Conservation (phyloP, 2,888 invertebrate species). For the Agrotis clavis region DNA sequence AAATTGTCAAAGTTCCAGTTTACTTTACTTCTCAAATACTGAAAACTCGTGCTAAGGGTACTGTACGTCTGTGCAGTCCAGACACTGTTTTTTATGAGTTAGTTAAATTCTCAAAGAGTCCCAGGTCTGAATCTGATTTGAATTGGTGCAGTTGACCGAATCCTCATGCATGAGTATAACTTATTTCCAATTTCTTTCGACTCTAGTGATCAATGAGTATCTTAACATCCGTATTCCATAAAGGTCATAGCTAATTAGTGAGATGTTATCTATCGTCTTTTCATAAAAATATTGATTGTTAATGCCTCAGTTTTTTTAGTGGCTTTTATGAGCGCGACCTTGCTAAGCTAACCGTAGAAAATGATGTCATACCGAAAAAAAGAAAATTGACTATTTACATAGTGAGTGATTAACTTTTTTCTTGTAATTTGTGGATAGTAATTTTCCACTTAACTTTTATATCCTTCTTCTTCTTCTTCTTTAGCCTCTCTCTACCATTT, state of each 20-base stretch:
- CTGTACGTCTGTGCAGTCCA: too few relatives aligned
- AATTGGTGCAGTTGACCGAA: too few relatives aligned
- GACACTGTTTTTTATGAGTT: too few relatives aligned
- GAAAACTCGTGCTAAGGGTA: too few relatives aligned
- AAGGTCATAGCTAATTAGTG: constrained; percentile 56
- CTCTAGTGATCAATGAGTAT: constrained; percentile 16
- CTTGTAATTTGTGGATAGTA: not conserved
- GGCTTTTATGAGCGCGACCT: constrained; percentile 12
- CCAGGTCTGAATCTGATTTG: too few relatives aligned
- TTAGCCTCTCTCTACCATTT: too few relatives aligned
- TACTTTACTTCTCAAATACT: too few relatives aligned
- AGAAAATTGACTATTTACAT: constrained; percentile 31
- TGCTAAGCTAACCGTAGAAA: constrained; percentile 14
- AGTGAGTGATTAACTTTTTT: constrained; percentile 17
- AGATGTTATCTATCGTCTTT: constrained; percentile 13
- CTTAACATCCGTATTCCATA: constrained; percentile 8
- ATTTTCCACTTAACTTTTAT: not conserved
- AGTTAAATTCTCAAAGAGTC: too few relatives aligned
- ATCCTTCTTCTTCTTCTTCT: too few relatives aligned
- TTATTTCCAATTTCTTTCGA: not conserved
- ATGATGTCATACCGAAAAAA: constrained; percentile 31
- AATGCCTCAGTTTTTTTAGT: constrained; percentile 35
- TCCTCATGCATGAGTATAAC: too few relatives aligned
- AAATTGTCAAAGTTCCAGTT: too few relatives aligned
- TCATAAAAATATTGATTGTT: constrained; percentile 26